Evolutionary conservation across 1,140 invertebrate genomes (phyloP), one percentile per base, ranked within the genome.

Genomic region (Cyclargus thomasi): DNA sequence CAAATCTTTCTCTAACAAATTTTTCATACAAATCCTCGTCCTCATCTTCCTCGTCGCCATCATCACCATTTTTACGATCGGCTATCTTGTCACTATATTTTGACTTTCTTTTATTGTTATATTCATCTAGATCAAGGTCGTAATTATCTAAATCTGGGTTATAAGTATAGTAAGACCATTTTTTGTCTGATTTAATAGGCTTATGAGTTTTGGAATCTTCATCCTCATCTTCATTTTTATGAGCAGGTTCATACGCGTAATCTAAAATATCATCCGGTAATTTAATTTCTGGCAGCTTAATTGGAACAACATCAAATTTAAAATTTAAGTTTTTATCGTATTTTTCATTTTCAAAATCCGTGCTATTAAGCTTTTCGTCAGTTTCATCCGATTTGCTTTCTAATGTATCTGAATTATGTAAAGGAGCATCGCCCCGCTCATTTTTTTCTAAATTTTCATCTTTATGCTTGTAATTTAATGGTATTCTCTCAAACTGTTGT

Each of bases 401-500:
- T 39, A 74, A 35, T 59, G 55, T 59, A 18, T 59, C 18, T 20
- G 20, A 59, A 59, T 47, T 47, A 6, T 59, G 55, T 20, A 59
- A 11, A 11, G 17, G 55, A 59, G 55, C 7, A 59, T 8, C 5
- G 20, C 21, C 29, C 8, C 29, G 29, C 29, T 29, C 1, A 29
- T 29, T 11, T 20, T 70, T 65, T 65, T 76, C 70, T 71, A 47
- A 8, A 57, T 75, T 71, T 63, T 76, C 65, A 53, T 80, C 65
- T 22, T 64, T 77, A 65, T 91, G 89, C 59, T 86, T 88, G 68
- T 91, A 90, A 80, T 90, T 74, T 59, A 84, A 71, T 23, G 90
- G 89, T 65, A 91, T 90, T 74, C 85, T 80, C 82, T 91, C 89
- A 74, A 91, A 90, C 69, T 91, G 79, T 76, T 90, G 81, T 72